phyloP scores from a whole-genome alignment of 1,140 invertebrate genomes.

The Sycobia sp. region DNA sequence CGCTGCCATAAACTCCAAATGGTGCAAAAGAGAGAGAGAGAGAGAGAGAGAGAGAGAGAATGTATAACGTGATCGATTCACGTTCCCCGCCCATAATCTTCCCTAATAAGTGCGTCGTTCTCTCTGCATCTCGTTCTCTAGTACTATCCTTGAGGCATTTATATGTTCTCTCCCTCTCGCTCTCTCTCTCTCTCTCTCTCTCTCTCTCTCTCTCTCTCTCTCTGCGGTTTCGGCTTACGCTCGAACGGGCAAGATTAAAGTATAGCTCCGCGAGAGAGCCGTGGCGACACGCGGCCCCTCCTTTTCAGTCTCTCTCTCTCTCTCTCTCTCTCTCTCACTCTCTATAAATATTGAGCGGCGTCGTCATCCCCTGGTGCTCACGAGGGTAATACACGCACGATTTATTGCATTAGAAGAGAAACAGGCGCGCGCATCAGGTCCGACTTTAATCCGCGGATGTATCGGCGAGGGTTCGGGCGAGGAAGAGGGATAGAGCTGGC shows the following conservation, averaged over 20 bases:
- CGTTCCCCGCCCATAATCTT: slow-evolving; percentile 12
- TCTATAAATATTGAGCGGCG: slow-evolving; percentile 28
- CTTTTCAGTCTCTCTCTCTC: neutral
- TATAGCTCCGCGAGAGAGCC: no score
- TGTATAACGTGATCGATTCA: neutral
- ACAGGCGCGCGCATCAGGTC: no score
- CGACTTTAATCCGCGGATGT: no score
- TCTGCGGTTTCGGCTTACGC: slow-evolving; percentile 19
- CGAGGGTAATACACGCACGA: neutral
- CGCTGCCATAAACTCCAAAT: no score
- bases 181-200: no score
- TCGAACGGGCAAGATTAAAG: slow-evolving; percentile 29
- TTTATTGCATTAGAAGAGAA: slow-evolving; percentile 15
- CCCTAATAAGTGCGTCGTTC: slow-evolving; percentile 1
- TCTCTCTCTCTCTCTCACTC: neutral
- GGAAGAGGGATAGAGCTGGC: no score
- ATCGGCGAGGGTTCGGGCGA: no score
- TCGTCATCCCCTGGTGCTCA: neutral
- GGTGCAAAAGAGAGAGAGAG: no score
- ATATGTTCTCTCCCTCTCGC: no score
- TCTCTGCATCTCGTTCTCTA: neutral
- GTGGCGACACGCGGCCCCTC: neutral
- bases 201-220: neutral
- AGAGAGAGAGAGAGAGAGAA: no score
- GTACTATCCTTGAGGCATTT: slow-evolving; percentile 3